Evolutionary conservation across 2,797 vertebrate genomes (phyloP).

Genomic region (Sebastes vulpes): DNA sequence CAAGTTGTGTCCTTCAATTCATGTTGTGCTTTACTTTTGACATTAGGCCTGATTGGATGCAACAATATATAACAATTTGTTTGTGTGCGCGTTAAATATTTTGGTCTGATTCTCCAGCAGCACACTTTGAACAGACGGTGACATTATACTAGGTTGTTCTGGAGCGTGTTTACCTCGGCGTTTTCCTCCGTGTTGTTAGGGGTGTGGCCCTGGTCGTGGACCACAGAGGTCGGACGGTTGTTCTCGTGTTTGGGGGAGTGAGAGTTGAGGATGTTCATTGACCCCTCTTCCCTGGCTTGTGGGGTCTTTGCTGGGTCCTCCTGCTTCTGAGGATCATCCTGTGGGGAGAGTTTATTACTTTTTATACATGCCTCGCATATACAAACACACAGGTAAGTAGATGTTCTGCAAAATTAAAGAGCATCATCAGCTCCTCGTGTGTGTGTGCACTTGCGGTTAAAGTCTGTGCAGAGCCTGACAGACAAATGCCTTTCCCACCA

Average conservation of each 20-base stretch:
- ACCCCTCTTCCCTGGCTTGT: slow-evolving; percentile 90
- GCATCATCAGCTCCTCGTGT: background rate
- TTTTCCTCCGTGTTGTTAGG: slow-evolving; percentile 79
- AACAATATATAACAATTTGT: slow-evolving; percentile 28
- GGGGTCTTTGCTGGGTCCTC: slow-evolving; percentile 90
- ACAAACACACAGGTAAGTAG: background rate
- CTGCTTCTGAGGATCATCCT: slow-evolving; percentile 90
- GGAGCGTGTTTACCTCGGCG: slow-evolving; percentile 91
- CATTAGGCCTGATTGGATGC: slow-evolving; percentile 43
- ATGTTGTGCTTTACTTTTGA: slow-evolving; percentile 69
- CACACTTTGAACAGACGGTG: slow-evolving; percentile 13
- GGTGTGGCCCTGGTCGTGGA: slow-evolving; percentile 52
- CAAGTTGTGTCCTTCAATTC: slow-evolving; percentile 50
- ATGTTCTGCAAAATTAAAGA: background rate
- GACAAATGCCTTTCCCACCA: background rate
- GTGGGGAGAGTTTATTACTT: slow-evolving; percentile 61
- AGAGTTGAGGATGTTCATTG: slow-evolving; percentile 93
- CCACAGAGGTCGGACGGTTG: slow-evolving; percentile 83
- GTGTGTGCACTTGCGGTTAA: background rate
- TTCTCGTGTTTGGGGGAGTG: slow-evolving; percentile 91
- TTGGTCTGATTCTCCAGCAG: slow-evolving; percentile 47
- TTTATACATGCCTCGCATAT: slow-evolving; percentile 1
- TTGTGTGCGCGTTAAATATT: slow-evolving; percentile 22
- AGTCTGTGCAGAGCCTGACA: background rate
- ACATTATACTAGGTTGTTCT: slow-evolving; percentile 94